Base-by-base conservation (phyloP, 2,113 vertebrate species). In the Neotoma lepida region DNA sequence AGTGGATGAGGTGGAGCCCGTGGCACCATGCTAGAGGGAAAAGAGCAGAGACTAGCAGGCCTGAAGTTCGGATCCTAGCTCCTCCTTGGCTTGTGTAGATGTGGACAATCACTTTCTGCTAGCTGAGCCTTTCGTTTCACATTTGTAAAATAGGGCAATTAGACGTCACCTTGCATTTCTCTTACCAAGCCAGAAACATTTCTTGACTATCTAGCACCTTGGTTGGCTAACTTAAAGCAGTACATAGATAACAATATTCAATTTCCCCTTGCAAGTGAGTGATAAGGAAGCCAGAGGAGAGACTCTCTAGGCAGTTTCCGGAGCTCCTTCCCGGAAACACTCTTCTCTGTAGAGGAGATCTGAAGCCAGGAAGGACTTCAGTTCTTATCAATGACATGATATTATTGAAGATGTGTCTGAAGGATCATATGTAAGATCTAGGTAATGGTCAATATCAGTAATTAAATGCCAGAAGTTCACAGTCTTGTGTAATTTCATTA, bases 1-100 rank as follows among this genome's bases (percentile, higher is more conserved):
- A n/a, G n/a, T 28, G 1, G 78, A 51, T 80, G 61, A 85, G 87
- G 78, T 70, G 63, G 78, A 84, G 58, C n/a, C 22, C 58, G 24
- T 2, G 28, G 86, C 49, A n/a, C 56, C 9, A 3, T 20, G 26
- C 33, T 63, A 68, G 20, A 88, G 24, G 49, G 58, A 90, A 92
- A 81, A 88, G 71, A 94, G 41, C 76, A 78, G 77, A 94, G 81
- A 33, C 51, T 44, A 44, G 77, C 58, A 94, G 89, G 80, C 66
- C 2, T 54, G 22, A 39, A 76, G 2, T 77, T 89, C 58, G 22
- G 58, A 66, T 70, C 90, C 44, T 61, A 39, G 18, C 15, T 41
- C 61, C 39, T 44, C 22, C 49, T 22, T 41, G 63, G 14, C 33
- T 64, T 94, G 46, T 15, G 18, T 61, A 7, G 39, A 24, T 58